Evolutionary conservation across 2,888 invertebrate genomes (phyloP), one percentile per base, ranked within the genome.

Genomic region (Hypsopygia costalis): DNA sequence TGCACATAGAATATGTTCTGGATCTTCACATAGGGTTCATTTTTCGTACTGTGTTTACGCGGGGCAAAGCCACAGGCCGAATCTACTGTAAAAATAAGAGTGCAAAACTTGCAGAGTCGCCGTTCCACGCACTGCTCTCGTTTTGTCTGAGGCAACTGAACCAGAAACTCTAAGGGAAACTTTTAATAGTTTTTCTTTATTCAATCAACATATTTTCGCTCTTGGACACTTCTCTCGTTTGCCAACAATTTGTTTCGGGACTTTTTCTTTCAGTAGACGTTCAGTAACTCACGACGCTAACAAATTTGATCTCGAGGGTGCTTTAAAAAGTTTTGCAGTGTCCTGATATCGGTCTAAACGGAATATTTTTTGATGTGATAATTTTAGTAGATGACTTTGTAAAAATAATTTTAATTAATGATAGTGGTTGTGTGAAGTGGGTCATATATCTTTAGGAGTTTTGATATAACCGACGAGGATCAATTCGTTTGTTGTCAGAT

Each of bases 141-240:
- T 71, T 71, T 67, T 71, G 74, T 74, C 69, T 68, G 67, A 63
- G 52, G 60, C 66, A 69, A 76, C 67, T 70, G 71, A 79, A 74
- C 72, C 71, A 69, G 77, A 77, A 79, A 75, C 70, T 73, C 69
- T 44, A 67, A 58, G 71, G 61, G 58, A 62, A 86, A 87, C 75
- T 87, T 87, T 85, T 86, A 87, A 85, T 83, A 83, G 85, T 83
- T 85, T 86, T 87, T 78, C 83, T 81, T 85, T 83, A 85, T 87
- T 85, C 85, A 85, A 87, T 87, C 86, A 87, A 85, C 86, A 86
- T 86, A 85, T 85, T 83, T 86, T 83, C 69, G 77, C 75, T 80
- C 72, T 76, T 72, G 77, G 85, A 82, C 85, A 85, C 82, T 83
- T 82, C 73, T 72, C 72, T 68, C 75, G 80, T 80, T 85, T 79